Percentiles rank a stretch among this genome's conserved stretches.
These are phyloP conservation scores for Dasysyrphus tricinctus DNA, from an alignment of 2,888 invertebrate genomes.

Conservation along the genomic window DNA sequence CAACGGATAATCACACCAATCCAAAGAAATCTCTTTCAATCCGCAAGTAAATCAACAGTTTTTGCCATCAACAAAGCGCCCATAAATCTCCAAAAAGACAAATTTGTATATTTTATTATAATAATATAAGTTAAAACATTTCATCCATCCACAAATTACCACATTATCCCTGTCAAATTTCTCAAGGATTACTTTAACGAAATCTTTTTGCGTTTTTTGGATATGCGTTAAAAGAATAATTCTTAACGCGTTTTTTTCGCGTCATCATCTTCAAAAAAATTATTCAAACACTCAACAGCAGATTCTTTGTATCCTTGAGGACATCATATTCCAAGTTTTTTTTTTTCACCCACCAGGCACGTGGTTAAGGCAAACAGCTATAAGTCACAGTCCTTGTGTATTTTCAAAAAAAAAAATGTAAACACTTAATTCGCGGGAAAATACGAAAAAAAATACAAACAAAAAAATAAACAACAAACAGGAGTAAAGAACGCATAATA, in stretches of 20 bases:
- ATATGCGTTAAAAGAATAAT: constrained; percentile 61
- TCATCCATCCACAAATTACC: constrained; percentile 67
- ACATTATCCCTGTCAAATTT: constrained; percentile 74
- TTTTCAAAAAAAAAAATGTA: constrained; percentile 59
- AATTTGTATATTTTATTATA: constrained; percentile 62
- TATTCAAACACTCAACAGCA: constrained; percentile 69
- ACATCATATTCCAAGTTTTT: constrained; percentile 13
- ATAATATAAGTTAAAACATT: constrained; percentile 63
- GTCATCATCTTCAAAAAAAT: constrained; percentile 26
- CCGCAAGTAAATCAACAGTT: constrained; percentile 71
- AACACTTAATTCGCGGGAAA: constrained; percentile 74
- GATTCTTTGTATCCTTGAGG: constrained; percentile 48
- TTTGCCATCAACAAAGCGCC: constrained; percentile 8
- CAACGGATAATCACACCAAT: constrained; percentile 46
- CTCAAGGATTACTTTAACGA: constrained; percentile 63
- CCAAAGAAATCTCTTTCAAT: constrained; percentile 61
- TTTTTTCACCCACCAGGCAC: constrained; percentile 2
- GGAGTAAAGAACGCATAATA: constrained; percentile 71
- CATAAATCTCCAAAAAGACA: constrained; percentile 40
- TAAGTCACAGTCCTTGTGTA: constrained; percentile 69
- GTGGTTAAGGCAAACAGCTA: constrained; percentile 62
- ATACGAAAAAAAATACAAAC: constrained; percentile 41
- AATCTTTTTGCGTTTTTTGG: constrained; percentile 43
- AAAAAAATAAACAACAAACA: constrained; percentile 49
- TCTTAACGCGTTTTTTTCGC: constrained; percentile 48